Evolutionary conservation across 2,888 invertebrate genomes (phyloP).

Genomic region (Campoplex capitator): DNA sequence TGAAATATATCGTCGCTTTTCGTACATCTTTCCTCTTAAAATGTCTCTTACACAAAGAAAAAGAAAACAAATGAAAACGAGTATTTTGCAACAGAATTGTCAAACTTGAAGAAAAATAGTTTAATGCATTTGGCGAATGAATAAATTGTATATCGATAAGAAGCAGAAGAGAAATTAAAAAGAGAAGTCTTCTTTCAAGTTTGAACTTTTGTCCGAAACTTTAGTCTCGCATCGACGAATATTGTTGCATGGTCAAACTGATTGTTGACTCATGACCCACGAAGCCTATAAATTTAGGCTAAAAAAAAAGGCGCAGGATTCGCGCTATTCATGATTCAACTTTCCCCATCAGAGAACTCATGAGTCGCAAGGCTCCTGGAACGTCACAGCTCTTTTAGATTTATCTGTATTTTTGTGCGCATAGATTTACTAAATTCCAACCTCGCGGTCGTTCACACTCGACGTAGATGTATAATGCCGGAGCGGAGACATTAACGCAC

Average conservation of each 20-base stretch:
- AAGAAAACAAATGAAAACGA: background rate
- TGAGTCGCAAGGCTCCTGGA: background rate
- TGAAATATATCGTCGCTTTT: too few species aligned
- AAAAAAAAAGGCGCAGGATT: background rate
- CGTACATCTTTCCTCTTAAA: background rate
- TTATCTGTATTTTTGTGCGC: background rate
- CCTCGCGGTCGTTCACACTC: conserved; percentile 36
- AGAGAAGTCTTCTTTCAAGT: too few species aligned
- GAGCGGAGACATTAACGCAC: conserved; percentile 65
- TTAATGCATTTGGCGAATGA: background rate
- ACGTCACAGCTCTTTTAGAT: background rate
- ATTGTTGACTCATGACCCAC: background rate
- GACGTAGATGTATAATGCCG: conserved; percentile 50
- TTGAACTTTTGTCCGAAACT: background rate
- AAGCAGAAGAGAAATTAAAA: background rate
- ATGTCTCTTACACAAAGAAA: background rate
- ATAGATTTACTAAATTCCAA: background rate
- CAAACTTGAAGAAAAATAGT: background rate
- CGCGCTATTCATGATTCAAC: background rate
- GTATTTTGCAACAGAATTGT: background rate
- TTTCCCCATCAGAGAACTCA: background rate
- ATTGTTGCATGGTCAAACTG: background rate
- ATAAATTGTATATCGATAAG: background rate
- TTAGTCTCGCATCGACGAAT: background rate
- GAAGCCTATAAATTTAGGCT: background rate